Evolutionary conservation across 2,113 vertebrate species (phyloP).

Genomic region (Arenaria interpres): DNA sequence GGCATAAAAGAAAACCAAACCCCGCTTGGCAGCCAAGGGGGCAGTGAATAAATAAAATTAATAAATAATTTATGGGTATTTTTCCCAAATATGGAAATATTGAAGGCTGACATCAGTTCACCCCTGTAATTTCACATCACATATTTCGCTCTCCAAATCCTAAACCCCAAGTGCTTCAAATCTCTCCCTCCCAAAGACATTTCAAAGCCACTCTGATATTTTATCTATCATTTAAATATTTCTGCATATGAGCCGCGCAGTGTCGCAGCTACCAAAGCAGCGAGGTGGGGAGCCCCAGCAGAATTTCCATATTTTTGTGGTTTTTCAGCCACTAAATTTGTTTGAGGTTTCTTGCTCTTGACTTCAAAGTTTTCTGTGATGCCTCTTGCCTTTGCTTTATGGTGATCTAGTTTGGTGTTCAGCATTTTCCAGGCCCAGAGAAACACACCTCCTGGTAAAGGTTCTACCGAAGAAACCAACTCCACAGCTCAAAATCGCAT

Average conservation of each 20-base stretch:
- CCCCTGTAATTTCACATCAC: neutral
- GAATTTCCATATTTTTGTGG: neutral
- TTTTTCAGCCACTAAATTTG: neutral
- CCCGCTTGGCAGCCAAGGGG: neutral
- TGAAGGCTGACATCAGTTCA: neutral
- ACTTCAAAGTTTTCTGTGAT: neutral
- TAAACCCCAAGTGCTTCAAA: neutral
- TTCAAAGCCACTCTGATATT: neutral
- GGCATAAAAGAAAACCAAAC: neutral
- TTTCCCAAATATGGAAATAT: neutral
- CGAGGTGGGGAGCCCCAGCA: neutral
- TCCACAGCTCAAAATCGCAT: accelerated
- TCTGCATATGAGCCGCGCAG: accelerated
- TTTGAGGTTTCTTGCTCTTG: neutral
- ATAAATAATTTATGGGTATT: neutral
- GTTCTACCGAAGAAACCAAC: neutral
- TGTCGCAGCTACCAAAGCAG: neutral
- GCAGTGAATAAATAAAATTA: neutral
- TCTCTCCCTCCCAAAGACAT: neutral
- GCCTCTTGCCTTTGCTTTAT: neutral
- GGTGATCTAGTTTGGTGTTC: neutral
- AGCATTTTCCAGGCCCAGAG: neutral
- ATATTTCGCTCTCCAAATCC: neutral
- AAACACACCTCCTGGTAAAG: neutral
- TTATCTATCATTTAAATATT: neutral